Base-by-base conservation (phyloP, 2,113 vertebrate species). In the Synchiropus splendidus region DNA sequence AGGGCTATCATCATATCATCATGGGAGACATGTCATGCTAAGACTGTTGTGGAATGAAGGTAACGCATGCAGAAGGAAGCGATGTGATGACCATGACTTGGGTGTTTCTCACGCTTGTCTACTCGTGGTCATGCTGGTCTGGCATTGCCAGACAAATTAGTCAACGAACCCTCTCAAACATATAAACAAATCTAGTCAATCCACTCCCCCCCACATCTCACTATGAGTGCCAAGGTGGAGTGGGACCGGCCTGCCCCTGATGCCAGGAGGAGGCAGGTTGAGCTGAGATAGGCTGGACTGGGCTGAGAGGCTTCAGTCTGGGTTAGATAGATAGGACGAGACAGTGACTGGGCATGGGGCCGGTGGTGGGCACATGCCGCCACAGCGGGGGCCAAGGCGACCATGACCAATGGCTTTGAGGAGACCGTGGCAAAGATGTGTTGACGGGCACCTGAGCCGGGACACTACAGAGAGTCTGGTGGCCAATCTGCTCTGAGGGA, bases 321-420 rank as follows among this genome's bases (percentile, higher is more conserved):
- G 89, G 86, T 88, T 86, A 85, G 89, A 71, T 61, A 78, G 79
- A 81, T 81, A 78, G 70, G 76, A 74, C 46, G 39, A 74, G 79
- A 78, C 79, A 72, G 75, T 78, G 84, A 78, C 79, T 78, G 86
- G 83, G 83, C 74, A 85, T 74, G 81, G 74, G 81, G 85, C 87
- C 81, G 75, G 85, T 85, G 77, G 86, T 79, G 89, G 92, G 77
- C 92, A 92, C 91, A 91, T 92, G 92, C 88, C 87, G 83, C 83
- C 90, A 85, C 93, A 91, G 89, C 88, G 79, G 90, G 90, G 82
- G 81, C 84, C 58, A 86, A 74, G 79, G 70, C 70, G 55, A 84
- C 80, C 90, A 87, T 96, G 94, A 96, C 92, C 89, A 92, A 98
- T 92, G 65, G 84, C 85, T 94, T 81, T 91, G 92, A 93, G 85